phyloP scores from a whole-genome alignment of 2,113 vertebrate genomes.

The Sakesphorus luctuosus region DNA sequence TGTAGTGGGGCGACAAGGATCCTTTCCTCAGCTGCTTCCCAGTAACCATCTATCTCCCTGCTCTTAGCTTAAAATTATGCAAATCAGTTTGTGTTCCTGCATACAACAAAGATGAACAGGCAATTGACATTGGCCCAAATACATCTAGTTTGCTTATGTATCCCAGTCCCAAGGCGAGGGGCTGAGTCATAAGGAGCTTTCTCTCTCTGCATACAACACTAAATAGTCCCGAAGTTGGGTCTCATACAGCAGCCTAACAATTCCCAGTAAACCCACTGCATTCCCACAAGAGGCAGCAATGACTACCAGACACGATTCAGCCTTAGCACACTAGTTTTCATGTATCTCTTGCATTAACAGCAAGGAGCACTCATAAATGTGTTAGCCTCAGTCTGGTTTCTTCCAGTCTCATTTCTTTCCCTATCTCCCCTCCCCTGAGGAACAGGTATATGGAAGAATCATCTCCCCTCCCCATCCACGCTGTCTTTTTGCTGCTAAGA shows the following conservation, averaged over 20 bases:
- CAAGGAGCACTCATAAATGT: background rate
- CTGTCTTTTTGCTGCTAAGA: background rate
- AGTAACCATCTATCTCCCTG: background rate
- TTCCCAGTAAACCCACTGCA: background rate
- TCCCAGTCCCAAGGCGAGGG: background rate
- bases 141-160: background rate
- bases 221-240: background rate
- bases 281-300: background rate
- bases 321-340: background rate
- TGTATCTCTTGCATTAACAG: background rate
- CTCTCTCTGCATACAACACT: background rate
- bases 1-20: background rate
- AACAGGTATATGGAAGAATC: background rate
- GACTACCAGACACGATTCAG: background rate
- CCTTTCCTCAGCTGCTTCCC: background rate
- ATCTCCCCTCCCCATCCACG: background rate
- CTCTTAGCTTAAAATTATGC: background rate
- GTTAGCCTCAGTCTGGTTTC: background rate
- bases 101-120: background rate
- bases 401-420: background rate
- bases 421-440: background rate
- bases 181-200: background rate
- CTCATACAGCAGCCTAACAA: background rate
- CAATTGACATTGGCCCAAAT: background rate
- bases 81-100: background rate